Evolutionary conservation across 2,797 vertebrate species (phyloP).

Genomic region (Notamacropus eugenii): DNA sequence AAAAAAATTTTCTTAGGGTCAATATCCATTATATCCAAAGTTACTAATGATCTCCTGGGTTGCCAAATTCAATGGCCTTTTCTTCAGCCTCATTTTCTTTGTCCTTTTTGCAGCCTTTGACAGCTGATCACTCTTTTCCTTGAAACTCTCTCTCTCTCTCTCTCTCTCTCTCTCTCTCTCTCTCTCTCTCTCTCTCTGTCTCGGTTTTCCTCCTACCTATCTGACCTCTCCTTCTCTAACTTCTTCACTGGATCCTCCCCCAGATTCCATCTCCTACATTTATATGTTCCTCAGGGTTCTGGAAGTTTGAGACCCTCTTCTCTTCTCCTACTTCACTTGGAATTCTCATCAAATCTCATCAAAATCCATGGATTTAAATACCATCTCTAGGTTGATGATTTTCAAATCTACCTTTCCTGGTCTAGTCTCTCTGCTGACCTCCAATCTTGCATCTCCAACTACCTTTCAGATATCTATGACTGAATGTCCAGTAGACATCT

Average conservation of each 20-base stretch:
- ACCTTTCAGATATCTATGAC: background rate
- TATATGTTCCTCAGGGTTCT: background rate
- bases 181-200: too few species aligned
- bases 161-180: too few species aligned
- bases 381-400: background rate
- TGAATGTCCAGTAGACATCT: background rate
- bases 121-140: background rate
- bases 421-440: background rate
- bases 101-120: background rate
- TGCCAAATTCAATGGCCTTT: background rate
- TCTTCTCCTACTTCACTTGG: background rate
- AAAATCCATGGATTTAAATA: background rate
- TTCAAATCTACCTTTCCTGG: background rate
- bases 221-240: background rate
- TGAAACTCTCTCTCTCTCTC: background rate
- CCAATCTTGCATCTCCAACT: background rate
- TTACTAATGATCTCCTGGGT: background rate
- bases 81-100: background rate
- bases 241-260: background rate
- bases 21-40: background rate
- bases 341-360: background rate
- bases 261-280: background rate
- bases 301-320: background rate
- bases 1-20: background rate
- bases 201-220: background rate